Evolutionary conservation across 1,140 invertebrate genomes (phyloP), one percentile per base, ranked within the genome.

Genomic region (Choristoneura fumiferana): DNA sequence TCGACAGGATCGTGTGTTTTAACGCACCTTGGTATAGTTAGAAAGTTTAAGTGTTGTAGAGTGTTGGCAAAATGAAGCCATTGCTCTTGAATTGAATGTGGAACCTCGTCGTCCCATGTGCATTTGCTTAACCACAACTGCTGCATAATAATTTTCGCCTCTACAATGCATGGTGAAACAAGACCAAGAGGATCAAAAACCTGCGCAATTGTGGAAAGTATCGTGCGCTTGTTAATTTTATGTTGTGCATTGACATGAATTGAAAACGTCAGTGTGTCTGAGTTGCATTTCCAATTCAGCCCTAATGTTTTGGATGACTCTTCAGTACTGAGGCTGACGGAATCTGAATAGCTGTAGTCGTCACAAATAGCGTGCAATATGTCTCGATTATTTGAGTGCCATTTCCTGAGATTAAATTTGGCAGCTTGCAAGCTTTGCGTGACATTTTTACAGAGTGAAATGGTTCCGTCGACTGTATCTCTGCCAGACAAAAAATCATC

Each of bases 401-500:
- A 60, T 13, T 60, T 60, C 15, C 59, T 33, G 1, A 60, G 15
- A 38, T 60, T 45, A 49, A 60, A 56, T 22, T 56, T 56, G 4
- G 64, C 64, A 33, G 59, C 56, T 1, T 18, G 6, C 34, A 66
- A 40, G n/a, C 18, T 4, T 3, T n/a, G 36, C 0, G 35, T 59
- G n/a, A 58, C 49, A 8, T 37, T 52, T 37, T 56, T 56, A 15
- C 57, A 57, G 8, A 62, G n/a, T 3, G 56, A 14, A 9, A 63
- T 52, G 4, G 43, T 14, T 10, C 15, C 36, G 3, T 15, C 8
- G 14, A 55, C 49, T n/a, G 56, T 43, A 14, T 15, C 9, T n/a
- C 37, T 37, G n/a, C 87, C 84, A 4, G 68, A 69, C 1, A 90
- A 34, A 5, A 87, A 45, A 63, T 91, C 87, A 57, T 91, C 89